A percentile compares a stretch with the other conserved stretches of the same genome.
phyloP scores from a whole-genome alignment of 92 coral and sea anemone species.

The Zoanthus sociatus region DNA sequence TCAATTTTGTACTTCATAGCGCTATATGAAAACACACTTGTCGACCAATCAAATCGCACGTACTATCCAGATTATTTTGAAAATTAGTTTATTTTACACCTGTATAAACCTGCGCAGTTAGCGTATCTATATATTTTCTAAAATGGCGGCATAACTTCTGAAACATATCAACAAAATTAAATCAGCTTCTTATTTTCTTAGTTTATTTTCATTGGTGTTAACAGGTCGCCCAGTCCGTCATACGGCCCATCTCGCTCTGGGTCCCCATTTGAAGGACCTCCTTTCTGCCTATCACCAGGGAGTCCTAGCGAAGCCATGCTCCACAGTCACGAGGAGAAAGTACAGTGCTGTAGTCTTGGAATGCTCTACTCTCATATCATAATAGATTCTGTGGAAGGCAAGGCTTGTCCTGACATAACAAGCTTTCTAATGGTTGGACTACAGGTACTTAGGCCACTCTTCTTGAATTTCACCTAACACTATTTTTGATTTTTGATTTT shows the following conservation, averaged over 20 bases:
- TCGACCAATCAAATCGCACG: no score
- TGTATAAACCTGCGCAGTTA: no score
- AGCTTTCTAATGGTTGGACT: slow-evolving; percentile 88
- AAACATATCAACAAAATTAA: no score
- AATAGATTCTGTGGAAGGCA: slow-evolving; percentile 78
- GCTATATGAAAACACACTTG: no score
- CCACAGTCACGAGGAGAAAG: slow-evolving; percentile 69
- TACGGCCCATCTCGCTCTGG: slow-evolving; percentile 58
- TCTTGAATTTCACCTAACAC: background rate
- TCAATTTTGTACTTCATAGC: no score
- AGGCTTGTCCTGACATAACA: slow-evolving; percentile 78
- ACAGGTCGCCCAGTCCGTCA: slow-evolving; percentile 75
- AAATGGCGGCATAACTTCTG: no score
- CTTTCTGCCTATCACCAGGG: slow-evolving; percentile 41
- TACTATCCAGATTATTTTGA: no score
- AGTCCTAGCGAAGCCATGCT: slow-evolving; percentile 61
- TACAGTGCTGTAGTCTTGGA: slow-evolving; percentile 82
- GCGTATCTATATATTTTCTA: no score
- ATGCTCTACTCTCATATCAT: slow-evolving; percentile 86
- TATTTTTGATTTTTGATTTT: no score
- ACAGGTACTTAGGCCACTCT: slow-evolving; percentile 60
- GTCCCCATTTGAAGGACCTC: slow-evolving; percentile 59
- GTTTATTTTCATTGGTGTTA: no score
- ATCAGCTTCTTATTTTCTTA: no score
- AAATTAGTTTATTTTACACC: no score